Conservation (phyloP, 1,140 invertebrate genomes). For the Ceratina japonica region DNA sequence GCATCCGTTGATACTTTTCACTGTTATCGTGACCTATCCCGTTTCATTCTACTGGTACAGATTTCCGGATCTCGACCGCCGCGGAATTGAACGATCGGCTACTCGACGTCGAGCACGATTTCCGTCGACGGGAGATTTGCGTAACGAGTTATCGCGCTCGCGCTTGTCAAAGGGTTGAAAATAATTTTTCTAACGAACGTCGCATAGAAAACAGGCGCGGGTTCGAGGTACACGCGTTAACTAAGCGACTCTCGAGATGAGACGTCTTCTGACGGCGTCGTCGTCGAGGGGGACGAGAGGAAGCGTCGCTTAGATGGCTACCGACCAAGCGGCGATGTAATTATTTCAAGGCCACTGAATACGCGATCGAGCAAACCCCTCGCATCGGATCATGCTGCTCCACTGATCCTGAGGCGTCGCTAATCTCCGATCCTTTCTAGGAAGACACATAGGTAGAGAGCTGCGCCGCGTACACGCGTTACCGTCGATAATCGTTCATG, state of each 20-base stretch:
- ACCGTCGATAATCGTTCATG: constrained; percentile 63
- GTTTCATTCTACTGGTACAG: constrained; percentile 49
- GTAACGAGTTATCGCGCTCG: too few relatives aligned
- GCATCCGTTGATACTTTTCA: constrained; percentile 52
- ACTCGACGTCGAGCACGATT: too few relatives aligned
- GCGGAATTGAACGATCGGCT: too few relatives aligned
- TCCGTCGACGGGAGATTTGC: too few relatives aligned
- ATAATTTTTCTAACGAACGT: too few relatives aligned
- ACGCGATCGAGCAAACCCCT: constrained; percentile 72
- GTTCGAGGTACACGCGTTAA: too few relatives aligned
- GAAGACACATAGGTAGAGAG: constrained; percentile 61
- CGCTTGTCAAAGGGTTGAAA: too few relatives aligned
- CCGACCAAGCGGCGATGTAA: constrained; percentile 61
- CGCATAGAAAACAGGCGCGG: too few relatives aligned
- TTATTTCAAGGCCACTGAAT: constrained; percentile 75
- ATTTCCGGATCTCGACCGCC: constrained; percentile 3
- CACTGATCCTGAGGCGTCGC: constrained; percentile 72
- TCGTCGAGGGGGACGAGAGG: constrained; percentile 55
- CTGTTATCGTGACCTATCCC: constrained; percentile 51
- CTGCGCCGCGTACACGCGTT: constrained; percentile 41
- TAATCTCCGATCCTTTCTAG: constrained; percentile 71
- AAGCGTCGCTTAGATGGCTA: constrained; percentile 53
- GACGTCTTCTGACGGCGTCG: constrained; percentile 56
- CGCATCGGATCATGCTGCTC: constrained; percentile 74
- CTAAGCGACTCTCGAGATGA: not conserved